phyloP scores from a whole-genome alignment of 2,113 vertebrate genomes.

The Scytalopus superciliaris region DNA sequence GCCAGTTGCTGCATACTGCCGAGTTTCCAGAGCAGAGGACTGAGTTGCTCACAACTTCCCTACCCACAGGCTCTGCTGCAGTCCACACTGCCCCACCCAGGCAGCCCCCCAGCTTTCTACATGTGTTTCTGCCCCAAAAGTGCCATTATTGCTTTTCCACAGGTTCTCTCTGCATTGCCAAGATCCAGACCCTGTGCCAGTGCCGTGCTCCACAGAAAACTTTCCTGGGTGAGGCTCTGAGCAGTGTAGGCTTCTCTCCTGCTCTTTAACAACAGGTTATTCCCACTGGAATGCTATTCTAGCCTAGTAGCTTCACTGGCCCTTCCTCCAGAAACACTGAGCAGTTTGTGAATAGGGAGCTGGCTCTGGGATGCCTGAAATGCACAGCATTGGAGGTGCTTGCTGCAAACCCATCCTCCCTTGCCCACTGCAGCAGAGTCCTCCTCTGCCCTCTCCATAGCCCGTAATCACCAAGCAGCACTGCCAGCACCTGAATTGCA shows the following conservation, averaged over 20 bases:
- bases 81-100: background rate
- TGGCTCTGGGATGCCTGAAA: background rate
- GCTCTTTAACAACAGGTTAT: background rate
- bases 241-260: background rate
- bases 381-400: fast-evolving
- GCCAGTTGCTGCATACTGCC: background rate
- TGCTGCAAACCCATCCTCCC: background rate
- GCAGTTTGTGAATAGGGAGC: background rate
- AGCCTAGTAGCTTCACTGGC: background rate
- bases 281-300: background rate
- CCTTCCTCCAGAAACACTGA: background rate
- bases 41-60: fast-evolving
- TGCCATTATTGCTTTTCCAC: fast-evolving
- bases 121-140: background rate
- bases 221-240: background rate
- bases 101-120: background rate
- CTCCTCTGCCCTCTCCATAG: background rate
- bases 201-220: background rate
- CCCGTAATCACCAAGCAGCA: background rate
- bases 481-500: slow-evolving; percentile 14
- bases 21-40: background rate
- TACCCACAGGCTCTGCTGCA: background rate
- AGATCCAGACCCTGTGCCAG: fast-evolving
- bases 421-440: background rate
- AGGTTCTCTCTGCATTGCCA: background rate